Evolutionary conservation across 1,140 invertebrate genomes (phyloP).

Genomic region (Neelides sp.): DNA sequence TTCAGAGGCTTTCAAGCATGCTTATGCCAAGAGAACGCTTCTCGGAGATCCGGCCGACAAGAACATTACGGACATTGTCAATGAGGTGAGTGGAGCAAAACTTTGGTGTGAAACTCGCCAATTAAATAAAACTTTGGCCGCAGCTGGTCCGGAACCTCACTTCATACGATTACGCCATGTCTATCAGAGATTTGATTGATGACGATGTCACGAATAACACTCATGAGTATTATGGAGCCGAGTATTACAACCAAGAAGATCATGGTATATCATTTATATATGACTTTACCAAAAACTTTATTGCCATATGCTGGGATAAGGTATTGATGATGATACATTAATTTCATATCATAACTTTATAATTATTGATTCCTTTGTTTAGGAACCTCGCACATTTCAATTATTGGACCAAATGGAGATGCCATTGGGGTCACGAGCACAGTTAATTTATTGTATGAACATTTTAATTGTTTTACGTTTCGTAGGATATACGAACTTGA

Average conservation of each 20-base stretch:
- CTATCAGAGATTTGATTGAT: constrained; percentile 49
- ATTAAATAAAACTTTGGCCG: constrained; percentile 9
- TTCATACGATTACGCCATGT: constrained; percentile 46
- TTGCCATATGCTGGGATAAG: no score
- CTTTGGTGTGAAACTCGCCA: no score
- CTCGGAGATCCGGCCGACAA: constrained; percentile 66
- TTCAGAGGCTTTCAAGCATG: constrained; percentile 81
- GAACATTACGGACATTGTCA: constrained; percentile 42
- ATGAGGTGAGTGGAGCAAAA: constrained; percentile 43
- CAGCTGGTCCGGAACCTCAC: constrained; percentile 53
- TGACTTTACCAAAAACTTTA: no score
- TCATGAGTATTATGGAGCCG: constrained; percentile 54
- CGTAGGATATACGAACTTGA: neutral
- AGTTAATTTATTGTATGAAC: constrained; percentile 75
- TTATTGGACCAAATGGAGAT: constrained; percentile 74
- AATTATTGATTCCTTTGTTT: no score
- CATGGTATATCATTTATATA: no score
- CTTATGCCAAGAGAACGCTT: constrained; percentile 66
- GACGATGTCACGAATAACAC: constrained; percentile 56
- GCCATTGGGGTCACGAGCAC: constrained; percentile 86
- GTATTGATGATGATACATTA: no score
- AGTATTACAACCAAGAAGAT: constrained; percentile 46
- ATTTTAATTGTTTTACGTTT: neutral
- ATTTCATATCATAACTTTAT: no score
- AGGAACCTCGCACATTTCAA: constrained; percentile 81